Conservation (phyloP, 1,140 invertebrate species). For the Paracyclopina nana region DNA sequence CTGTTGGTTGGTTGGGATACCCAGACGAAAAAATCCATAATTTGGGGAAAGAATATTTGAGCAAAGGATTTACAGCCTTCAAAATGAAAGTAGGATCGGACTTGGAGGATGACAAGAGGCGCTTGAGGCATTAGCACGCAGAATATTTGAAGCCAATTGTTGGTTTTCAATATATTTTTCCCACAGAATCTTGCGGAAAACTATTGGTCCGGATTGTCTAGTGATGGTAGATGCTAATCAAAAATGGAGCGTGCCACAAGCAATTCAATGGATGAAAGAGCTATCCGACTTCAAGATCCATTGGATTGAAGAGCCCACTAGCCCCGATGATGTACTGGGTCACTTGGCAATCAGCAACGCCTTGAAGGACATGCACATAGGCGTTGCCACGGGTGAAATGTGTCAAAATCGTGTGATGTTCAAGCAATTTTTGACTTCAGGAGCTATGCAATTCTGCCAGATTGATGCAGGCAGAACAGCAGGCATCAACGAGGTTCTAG, state of each 20-base stretch:
- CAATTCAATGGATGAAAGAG: constrained; percentile 63
- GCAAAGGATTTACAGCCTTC: constrained; percentile 53
- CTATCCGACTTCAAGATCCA: constrained; percentile 47
- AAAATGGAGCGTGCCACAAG: constrained; percentile 61
- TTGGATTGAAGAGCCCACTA: constrained; percentile 88
- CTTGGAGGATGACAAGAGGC: constrained; percentile 49
- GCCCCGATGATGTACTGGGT: constrained; percentile 68
- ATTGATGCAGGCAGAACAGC: constrained; percentile 70
- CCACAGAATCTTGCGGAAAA: constrained; percentile 17
- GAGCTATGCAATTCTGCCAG: constrained; percentile 64
- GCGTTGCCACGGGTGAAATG: constrained; percentile 75
- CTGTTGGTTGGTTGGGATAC: constrained; percentile 52
- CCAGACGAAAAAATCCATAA: constrained; percentile 40
- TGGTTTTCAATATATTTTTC: background rate
- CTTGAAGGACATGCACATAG: constrained; percentile 40
- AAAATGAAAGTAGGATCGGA: constrained; percentile 73
- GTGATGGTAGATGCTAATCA: constrained; percentile 78
- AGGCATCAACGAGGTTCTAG: constrained; percentile 66
- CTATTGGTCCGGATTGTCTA: constrained; percentile 5
- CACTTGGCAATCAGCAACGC: constrained; percentile 29
- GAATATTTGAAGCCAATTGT: background rate
- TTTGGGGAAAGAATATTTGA: constrained; percentile 48
- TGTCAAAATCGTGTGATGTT: constrained; percentile 77
- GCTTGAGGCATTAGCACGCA: constrained; percentile 26
- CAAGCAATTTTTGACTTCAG: constrained; percentile 63